Conservation (phyloP, 2,113 vertebrate species). For the Falco punctatus region DNA sequence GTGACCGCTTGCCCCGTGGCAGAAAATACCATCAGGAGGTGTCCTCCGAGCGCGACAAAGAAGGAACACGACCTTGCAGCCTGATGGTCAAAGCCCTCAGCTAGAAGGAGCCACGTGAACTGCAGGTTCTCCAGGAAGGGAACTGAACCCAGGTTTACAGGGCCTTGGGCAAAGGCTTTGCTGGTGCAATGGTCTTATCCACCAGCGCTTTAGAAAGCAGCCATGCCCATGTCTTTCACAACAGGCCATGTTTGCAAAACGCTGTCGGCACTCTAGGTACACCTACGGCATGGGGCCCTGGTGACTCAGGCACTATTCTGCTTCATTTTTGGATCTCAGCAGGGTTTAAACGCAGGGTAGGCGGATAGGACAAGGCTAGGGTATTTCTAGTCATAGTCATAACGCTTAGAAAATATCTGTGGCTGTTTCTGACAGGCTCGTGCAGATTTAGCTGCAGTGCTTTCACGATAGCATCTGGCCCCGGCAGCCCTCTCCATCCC, state of each 20-base stretch:
- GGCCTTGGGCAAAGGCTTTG: neutral
- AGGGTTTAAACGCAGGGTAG: slow-evolving; percentile 10
- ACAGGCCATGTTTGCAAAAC: neutral
- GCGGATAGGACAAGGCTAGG: neutral
- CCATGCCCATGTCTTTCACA: neutral
- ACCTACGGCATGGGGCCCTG: neutral
- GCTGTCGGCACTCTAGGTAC: neutral
- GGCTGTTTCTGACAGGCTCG: neutral
- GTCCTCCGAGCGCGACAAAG: rapidly evolving
- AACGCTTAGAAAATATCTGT: neutral
- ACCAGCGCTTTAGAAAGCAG: neutral
- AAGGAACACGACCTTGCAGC: neutral
- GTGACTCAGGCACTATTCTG: neutral
- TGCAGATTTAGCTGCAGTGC: neutral
- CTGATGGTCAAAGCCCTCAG: neutral
- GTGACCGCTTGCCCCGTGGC: neutral
- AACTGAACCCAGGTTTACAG: neutral
- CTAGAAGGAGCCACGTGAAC: neutral
- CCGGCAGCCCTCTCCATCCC: neutral
- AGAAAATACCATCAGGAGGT: neutral
- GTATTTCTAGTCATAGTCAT: slow-evolving; percentile 27
- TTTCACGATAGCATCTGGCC: neutral
- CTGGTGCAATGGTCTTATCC: neutral
- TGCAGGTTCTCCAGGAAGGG: neutral
- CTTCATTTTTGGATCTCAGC: neutral